Base-by-base conservation (phyloP, 2,797 vertebrate genomes). In the Neopelma chrysocephalum region DNA sequence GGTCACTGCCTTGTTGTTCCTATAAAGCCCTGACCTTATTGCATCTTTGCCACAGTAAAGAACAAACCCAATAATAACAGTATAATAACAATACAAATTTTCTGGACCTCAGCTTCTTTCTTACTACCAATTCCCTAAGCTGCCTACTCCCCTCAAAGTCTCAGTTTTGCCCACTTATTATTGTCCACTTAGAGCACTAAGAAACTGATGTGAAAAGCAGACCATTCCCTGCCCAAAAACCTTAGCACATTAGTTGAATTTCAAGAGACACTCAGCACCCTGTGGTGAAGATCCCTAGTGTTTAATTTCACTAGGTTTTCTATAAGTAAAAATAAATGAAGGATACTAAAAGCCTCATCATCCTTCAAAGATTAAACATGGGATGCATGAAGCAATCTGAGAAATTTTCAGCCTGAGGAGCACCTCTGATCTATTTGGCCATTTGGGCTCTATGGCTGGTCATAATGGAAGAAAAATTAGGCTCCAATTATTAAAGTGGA, bases 301-400 rank as follows among this genome's bases (percentile, higher is more conserved):
- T 42, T 62, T 32, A 3, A 0, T 87, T 76, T 60, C 56, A 56
- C 78, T 47, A 62, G 66, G 51, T 84, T 89, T 82, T 81, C 80
- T 54, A 17, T 26, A 83, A 61, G 36, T 38, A n/a, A 88, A 95
- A 95, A 75, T 34, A 93, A 88, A 95, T 31, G 61, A 91, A 77
- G 57, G 73, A 51, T 62, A 40, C 38, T 78, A 68, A 85, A 80
- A 93, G 66, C 76, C 61, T 84, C 64, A 56, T 54, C 58, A 34
- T 38, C 71, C 85, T 83, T 77, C 43, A 27, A 32, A 83, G 82
- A 78, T 65, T 75, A 86, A 86, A 72, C 51, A 65, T 1, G 4
- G 66, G 57, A 60, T 16, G 18, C 0, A 0, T 0, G 3, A 69
- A 90, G 72, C 62, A 54, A 72, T 62, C 50, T 34, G 77, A 82